Percentiles rank a stretch among this genome's conserved stretches.
Evolutionary conservation across 1,140 invertebrate genomes (phyloP).

Genomic region (Olivierus martensii): DNA sequence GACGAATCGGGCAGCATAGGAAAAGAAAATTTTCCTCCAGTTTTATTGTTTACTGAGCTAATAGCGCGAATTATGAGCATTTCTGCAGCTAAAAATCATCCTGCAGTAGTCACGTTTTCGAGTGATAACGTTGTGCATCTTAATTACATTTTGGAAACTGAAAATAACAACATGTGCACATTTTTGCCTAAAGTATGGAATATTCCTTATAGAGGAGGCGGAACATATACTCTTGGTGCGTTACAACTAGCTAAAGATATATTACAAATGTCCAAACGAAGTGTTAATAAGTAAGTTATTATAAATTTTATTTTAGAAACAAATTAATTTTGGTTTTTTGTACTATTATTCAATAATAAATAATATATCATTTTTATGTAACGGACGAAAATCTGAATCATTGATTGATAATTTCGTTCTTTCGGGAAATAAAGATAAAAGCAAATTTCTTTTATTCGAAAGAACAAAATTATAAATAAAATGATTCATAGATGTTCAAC

Average conservation of each 20-base stretch:
- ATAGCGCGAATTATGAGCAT: not conserved
- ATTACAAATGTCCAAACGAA: not conserved
- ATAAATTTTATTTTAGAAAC: too few species aligned
- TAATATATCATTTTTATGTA: too few species aligned
- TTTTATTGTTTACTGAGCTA: conserved; percentile 3
- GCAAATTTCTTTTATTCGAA: too few species aligned
- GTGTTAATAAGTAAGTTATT: too few species aligned
- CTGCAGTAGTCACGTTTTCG: conserved; percentile 7
- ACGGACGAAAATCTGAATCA: too few species aligned
- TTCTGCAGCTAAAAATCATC: not conserved
- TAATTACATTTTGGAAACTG: conserved; percentile 2
- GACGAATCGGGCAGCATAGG: conserved; percentile 14
- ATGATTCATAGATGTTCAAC: too few species aligned
- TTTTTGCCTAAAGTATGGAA: conserved; percentile 1
- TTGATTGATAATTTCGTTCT: too few species aligned
- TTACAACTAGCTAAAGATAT: not conserved
- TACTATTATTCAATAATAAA: too few species aligned
- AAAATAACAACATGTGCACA: conserved; percentile 9
- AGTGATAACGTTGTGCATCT: not conserved
- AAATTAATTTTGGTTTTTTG: too few species aligned
- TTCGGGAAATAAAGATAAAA: too few species aligned
- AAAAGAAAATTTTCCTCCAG: not conserved
- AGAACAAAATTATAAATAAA: too few species aligned
- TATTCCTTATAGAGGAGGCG: not conserved
- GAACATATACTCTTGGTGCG: not conserved